Evolutionary conservation across 1,140 invertebrate genomes (phyloP).

Genomic region (Arctopsyche grandis): DNA sequence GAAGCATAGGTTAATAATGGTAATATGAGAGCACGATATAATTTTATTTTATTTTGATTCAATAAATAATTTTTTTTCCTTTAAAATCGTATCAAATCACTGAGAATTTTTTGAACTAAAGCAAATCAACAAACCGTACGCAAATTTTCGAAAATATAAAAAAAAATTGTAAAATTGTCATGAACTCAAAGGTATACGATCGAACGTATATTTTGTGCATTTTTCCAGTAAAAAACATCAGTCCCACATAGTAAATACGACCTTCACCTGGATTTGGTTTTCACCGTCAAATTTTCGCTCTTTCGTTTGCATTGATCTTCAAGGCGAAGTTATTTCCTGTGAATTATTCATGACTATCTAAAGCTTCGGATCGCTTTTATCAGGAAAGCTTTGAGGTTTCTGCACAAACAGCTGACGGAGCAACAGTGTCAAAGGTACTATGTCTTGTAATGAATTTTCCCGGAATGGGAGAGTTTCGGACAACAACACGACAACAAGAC

Average conservation of each 20-base stretch:
- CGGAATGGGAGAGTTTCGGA: background rate
- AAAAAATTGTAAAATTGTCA: no score
- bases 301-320: conserved; percentile 10
- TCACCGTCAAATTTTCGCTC: background rate
- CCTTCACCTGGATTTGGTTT: background rate
- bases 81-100: no score
- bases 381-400: background rate
- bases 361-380: conserved; percentile 10
- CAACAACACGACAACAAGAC: background rate
- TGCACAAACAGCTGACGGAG: conserved; percentile 25
- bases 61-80: no score
- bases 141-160: no score
- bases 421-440: conserved; percentile 8
- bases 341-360: conserved; percentile 28
- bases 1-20: no score
- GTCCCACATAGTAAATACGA: background rate
- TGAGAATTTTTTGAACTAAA: no score
- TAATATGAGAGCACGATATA: no score
- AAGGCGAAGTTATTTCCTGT: conserved; percentile 25
- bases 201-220: background rate
- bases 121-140: no score
- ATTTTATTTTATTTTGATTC: no score
- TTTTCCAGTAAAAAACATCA: no score
- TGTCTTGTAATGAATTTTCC: background rate
- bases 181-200: no score